These are phyloP conservation scores for Oryzias celebensis DNA, from an alignment of 2,113 vertebrate species.

Conservation along the genomic window DNA sequence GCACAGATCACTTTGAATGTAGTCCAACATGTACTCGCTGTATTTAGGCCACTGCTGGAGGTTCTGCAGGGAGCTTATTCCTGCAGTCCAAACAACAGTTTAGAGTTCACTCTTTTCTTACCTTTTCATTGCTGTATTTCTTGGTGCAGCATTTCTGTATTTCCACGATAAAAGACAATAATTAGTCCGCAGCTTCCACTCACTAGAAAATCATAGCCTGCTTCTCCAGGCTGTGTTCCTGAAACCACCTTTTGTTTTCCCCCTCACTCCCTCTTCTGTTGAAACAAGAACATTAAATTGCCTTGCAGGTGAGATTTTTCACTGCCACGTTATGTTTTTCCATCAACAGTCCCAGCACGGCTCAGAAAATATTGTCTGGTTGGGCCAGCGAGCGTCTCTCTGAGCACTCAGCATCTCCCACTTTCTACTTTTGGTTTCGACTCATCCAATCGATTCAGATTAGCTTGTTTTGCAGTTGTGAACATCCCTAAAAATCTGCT, in stretches of 20 bases:
- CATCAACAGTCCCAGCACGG: constrained; percentile 9
- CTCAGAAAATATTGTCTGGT: constrained; percentile 9
- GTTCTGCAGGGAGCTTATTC: too few relatives aligned
- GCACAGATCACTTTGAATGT: too few relatives aligned
- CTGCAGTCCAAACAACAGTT: constrained; percentile 4
- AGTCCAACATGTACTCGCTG: too few relatives aligned
- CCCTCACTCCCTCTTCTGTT: background rate
- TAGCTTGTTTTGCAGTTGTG: too few relatives aligned
- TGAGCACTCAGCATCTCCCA: background rate
- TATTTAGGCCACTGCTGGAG: too few relatives aligned
- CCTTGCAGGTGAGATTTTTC: constrained; percentile 17
- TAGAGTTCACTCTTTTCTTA: background rate
- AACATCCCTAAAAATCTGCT: too few relatives aligned
- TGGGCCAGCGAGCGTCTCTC: constrained; percentile 5
- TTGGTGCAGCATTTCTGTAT: constrained; percentile 1
- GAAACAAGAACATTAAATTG: constrained; percentile 12
- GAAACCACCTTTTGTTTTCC: constrained; percentile 1
- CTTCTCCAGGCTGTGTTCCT: constrained; percentile 9
- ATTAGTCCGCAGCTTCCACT: background rate
- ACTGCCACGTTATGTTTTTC: constrained; percentile 21
- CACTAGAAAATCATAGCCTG: constrained; percentile 1
- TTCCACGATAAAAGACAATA: constrained; percentile 6
- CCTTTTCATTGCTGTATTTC: background rate
- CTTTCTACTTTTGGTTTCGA: constrained; percentile 30
- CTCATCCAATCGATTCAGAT: background rate